Evolutionary conservation across 2,113 vertebrate species (phyloP).

Genomic region (Oreotrochilus melanogaster): DNA sequence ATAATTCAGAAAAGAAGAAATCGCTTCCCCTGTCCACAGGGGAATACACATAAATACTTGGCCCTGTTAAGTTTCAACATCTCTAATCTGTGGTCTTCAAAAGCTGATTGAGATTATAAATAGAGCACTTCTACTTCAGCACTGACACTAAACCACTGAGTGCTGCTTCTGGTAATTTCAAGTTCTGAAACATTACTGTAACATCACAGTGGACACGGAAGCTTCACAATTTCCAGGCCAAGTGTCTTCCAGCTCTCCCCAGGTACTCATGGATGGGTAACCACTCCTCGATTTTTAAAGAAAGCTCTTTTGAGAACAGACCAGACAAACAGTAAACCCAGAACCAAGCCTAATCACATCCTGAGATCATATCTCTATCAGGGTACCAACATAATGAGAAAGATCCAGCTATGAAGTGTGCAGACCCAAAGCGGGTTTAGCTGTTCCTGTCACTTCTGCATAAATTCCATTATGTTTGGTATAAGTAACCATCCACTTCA

Average conservation of each 20-base stretch:
- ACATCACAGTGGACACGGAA: neutral
- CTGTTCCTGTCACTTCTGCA: neutral
- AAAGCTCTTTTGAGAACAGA: neutral
- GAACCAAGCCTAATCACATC: neutral
- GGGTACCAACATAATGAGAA: neutral
- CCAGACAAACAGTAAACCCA: neutral
- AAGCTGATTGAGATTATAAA: neutral
- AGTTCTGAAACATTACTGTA: neutral
- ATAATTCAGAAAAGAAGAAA: neutral
- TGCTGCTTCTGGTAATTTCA: neutral
- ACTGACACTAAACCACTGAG: neutral
- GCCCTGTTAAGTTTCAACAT: neutral
- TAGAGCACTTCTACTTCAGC: neutral
- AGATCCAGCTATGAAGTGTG: rapidly evolving
- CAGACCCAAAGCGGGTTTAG: neutral
- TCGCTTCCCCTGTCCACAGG: neutral
- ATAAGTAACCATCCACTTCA: neutral
- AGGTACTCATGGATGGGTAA: rapidly evolving
- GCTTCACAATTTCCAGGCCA: neutral
- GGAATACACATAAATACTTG: neutral
- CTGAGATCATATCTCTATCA: neutral
- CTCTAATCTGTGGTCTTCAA: neutral
- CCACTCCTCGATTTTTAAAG: neutral
- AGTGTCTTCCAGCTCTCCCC: neutral
- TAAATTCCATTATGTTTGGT: neutral